Conservation (phyloP, 2,888 invertebrate genomes). For the Masnerella sp. region DNA sequence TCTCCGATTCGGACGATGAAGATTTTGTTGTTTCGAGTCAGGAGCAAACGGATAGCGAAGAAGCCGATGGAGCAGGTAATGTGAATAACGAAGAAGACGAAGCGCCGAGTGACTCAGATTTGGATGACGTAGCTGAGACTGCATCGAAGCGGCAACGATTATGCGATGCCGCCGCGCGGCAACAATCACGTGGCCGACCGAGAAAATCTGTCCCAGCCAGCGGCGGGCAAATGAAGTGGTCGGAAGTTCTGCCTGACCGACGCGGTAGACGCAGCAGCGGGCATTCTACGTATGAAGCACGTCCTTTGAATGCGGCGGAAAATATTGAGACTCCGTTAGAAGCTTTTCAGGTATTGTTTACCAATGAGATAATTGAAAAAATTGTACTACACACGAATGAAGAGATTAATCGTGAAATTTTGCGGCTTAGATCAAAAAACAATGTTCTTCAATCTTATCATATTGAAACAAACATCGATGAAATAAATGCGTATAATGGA, state of each 20-base stretch:
- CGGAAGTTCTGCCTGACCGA: constrained; percentile 9
- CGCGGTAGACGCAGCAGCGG: constrained; percentile 17
- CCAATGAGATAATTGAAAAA: too few relatives aligned
- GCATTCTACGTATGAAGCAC: too few relatives aligned
- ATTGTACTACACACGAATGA: too few relatives aligned
- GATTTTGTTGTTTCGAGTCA: constrained; percentile 18
- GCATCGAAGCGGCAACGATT: constrained; percentile 1
- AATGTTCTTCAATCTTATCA: too few relatives aligned
- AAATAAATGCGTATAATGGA: too few relatives aligned
- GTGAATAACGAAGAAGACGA: neutral
- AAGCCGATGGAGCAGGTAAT: constrained; percentile 3
- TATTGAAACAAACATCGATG: too few relatives aligned
- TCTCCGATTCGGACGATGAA: constrained; percentile 16
- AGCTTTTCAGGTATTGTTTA: too few relatives aligned
- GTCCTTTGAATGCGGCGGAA: too few relatives aligned
- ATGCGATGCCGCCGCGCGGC: neutral
- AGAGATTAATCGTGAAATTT: too few relatives aligned
- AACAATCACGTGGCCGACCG: constrained; percentile 4
- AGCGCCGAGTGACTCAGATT: constrained; percentile 10
- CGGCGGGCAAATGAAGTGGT: constrained; percentile 9
- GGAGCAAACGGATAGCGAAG: constrained; percentile 9
- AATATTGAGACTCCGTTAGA: too few relatives aligned
- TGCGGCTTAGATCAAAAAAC: too few relatives aligned
- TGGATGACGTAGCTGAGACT: neutral
- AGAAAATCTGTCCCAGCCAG: constrained; percentile 11